Evolutionary conservation across 1,140 invertebrate species (phyloP).

Genomic region (Phymorhynchus buccinoides): DNA sequence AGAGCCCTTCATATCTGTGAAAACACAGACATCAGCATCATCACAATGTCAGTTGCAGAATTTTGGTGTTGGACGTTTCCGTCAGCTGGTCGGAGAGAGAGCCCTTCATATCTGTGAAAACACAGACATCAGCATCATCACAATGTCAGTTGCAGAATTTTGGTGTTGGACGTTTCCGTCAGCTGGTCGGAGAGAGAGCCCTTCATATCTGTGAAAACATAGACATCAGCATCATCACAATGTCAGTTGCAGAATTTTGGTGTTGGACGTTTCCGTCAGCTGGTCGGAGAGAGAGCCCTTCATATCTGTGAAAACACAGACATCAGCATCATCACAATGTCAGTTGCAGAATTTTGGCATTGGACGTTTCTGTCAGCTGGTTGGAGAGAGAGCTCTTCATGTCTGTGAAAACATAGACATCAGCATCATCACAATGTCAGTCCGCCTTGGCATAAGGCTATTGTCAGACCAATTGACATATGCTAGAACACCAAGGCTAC

Average conservation of each 20-base stretch:
- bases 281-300: slow-evolving; percentile 87
- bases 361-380: slow-evolving; percentile 90
- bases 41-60: no score
- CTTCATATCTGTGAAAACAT: slow-evolving; percentile 58
- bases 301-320: slow-evolving; percentile 59
- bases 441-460: no score
- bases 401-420: slow-evolving; percentile 59
- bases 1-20: slow-evolving; percentile 79
- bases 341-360: slow-evolving; percentile 86
- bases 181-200: slow-evolving; percentile 90
- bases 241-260: slow-evolving; percentile 85
- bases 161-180: slow-evolving; percentile 88
- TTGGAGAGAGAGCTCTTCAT: slow-evolving; percentile 84
- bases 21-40: no score
- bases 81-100: slow-evolving; percentile 89
- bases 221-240: no score
- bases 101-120: slow-evolving; percentile 75
- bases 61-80: slow-evolving; percentile 88
- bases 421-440: no score
- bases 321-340: no score
- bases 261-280: slow-evolving; percentile 89
- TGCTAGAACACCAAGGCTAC: no score
- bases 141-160: no score
- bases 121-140: no score
- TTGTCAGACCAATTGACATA: no score